Conservation (phyloP, 2,888 invertebrate species). For the Nemapogon koenigi region DNA sequence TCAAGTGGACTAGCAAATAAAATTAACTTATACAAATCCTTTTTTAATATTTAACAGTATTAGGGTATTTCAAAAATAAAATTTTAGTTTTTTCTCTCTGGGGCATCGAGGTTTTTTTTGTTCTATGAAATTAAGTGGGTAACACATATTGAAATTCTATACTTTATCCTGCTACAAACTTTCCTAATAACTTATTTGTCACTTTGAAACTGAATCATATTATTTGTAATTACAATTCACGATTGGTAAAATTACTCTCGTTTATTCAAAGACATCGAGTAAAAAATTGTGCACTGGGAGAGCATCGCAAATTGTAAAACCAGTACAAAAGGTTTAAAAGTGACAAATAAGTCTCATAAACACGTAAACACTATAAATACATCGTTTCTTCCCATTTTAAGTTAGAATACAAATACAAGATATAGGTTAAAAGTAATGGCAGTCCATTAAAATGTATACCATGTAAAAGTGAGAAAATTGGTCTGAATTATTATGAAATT, state of each 20-base stretch:
- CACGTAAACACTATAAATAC: not conserved
- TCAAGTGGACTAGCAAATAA: slow-evolving; percentile 63
- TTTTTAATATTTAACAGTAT: slow-evolving; percentile 15
- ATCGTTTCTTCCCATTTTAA: not conserved
- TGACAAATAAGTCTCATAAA: not conserved
- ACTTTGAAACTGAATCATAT: no score
- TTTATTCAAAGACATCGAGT: no score
- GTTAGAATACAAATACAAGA: slow-evolving; percentile 26
- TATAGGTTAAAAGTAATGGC: slow-evolving; percentile 44
- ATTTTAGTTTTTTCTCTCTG: no score
- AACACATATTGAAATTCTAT: no score
- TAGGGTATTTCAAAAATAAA: no score
- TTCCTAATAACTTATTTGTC: no score
- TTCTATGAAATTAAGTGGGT: no score
- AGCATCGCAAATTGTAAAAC: no score
- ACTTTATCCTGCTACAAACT: no score
- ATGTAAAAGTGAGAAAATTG: slow-evolving; percentile 59
- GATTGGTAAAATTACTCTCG: no score
- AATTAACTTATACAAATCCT: slow-evolving; percentile 47
- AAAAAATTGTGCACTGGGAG: no score
- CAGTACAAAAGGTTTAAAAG: not conserved
- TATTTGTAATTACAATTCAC: no score
- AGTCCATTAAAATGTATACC: slow-evolving; percentile 46
- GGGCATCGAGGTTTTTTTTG: slow-evolving; percentile 1
- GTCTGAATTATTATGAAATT: slow-evolving; percentile 47